A percentile compares a stretch with the other conserved stretches of the same genome.
These are phyloP conservation scores for Paratilapia polleni DNA, from an alignment of 2,113 vertebrate genomes.

Conservation along the genomic window DNA sequence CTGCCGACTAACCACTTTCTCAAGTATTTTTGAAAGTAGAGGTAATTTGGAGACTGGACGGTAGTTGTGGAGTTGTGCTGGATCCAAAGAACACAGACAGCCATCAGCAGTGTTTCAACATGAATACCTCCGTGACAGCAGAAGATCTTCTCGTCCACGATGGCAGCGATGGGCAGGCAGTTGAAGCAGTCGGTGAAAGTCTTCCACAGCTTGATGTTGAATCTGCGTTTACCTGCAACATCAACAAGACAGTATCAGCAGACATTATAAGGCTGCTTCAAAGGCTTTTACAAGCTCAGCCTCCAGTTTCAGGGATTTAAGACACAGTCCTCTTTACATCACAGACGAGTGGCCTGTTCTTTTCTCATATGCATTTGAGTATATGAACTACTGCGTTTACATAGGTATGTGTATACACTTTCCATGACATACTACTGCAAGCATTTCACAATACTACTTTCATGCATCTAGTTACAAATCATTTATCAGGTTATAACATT, in stretches of 20 bases:
- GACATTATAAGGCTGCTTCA: neutral
- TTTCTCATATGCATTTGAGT: neutral
- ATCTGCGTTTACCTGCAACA: constrained; percentile 89
- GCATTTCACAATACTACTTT: neutral
- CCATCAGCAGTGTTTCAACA: neutral
- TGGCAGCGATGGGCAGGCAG: constrained; percentile 95
- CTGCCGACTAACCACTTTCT: neutral
- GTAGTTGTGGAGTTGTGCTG: neutral
- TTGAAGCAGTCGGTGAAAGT: constrained; percentile 98
- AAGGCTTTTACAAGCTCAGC: neutral
- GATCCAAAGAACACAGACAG: no score
- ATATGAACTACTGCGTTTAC: neutral
- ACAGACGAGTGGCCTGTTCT: neutral
- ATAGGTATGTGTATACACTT: neutral
- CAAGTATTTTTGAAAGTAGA: neutral
- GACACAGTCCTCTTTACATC: neutral
- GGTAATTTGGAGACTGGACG: neutral
- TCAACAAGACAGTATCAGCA: neutral
- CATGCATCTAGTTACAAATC: neutral
- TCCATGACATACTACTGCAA: neutral
- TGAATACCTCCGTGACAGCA: constrained; percentile 93
- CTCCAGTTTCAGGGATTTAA: neutral
- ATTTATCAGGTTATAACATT: neutral
- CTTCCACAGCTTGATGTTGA: constrained; percentile 98
- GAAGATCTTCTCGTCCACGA: constrained; percentile 98